phyloP scores from a whole-genome alignment of 2,113 vertebrate species.

The Oenanthe oenanthe region DNA sequence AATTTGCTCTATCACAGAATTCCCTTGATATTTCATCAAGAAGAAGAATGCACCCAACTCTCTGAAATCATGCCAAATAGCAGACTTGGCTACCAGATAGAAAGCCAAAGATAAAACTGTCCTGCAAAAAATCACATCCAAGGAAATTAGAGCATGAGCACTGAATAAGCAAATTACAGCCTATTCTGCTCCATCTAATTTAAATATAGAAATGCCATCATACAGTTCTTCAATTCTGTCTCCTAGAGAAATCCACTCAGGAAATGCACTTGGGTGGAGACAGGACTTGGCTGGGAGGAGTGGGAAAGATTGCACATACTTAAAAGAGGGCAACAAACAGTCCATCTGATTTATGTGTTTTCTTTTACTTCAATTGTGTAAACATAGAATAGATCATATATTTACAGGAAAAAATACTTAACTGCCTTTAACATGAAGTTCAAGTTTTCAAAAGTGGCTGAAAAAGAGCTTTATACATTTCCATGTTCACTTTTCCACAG shows the following conservation, averaged over 20 bases:
- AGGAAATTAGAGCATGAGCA: conserved; percentile 58
- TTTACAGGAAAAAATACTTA: background rate
- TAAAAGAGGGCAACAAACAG: background rate
- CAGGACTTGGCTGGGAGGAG: background rate
- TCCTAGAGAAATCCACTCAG: conserved; percentile 54
- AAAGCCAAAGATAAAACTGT: conserved; percentile 26
- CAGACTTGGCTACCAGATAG: conserved; percentile 29
- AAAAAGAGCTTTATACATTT: background rate
- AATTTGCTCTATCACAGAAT: conserved; percentile 16
- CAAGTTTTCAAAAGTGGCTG: background rate
- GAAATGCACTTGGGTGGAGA: conserved; percentile 40
- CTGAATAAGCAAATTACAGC: conserved; percentile 52
- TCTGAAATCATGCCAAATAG: conserved; percentile 46
- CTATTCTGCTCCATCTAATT: conserved; percentile 59
- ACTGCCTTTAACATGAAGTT: background rate
- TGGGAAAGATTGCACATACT: background rate
- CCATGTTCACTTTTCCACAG: background rate
- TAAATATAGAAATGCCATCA: conserved; percentile 61
- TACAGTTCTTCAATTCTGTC: background rate
- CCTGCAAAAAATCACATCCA: conserved; percentile 59
- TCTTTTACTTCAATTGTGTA: background rate
- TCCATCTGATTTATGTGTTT: background rate
- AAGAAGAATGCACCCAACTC: conserved; percentile 39
- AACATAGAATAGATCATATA: background rate
- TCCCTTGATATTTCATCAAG: background rate